phyloP scores from a whole-genome alignment of 2,888 invertebrate species.

The Dicranocentrus wangi region DNA sequence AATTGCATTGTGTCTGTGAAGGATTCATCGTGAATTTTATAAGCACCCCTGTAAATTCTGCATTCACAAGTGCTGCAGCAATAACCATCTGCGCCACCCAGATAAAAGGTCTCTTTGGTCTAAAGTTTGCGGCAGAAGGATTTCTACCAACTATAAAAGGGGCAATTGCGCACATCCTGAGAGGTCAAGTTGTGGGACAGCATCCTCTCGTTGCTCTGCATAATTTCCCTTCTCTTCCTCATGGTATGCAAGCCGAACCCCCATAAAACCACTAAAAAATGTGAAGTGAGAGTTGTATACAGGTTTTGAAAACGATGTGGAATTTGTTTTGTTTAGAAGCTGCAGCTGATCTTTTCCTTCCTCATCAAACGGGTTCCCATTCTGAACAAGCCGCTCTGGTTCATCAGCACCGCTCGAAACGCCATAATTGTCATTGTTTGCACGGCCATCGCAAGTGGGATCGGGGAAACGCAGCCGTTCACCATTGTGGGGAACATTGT shows the following conservation, averaged over 20 bases:
- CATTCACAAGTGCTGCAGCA: conserved; percentile 69
- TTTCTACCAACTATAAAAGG: conserved; percentile 70
- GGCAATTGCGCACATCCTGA: conserved; percentile 50
- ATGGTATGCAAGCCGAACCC: conserved; percentile 63
- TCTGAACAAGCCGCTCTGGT: conserved; percentile 81
- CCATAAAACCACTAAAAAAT: not conserved
- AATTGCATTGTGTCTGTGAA: no score
- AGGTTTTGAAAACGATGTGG: not conserved
- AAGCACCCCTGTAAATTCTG: conserved; percentile 69
- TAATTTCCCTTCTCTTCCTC: conserved; percentile 66
- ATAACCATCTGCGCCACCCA: conserved; percentile 71
- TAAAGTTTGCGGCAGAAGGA: conserved; percentile 72
- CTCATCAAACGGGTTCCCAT: conserved; percentile 67
- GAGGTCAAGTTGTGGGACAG: conserved; percentile 69
- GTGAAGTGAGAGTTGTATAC: not conserved
- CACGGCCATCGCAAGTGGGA: conserved; percentile 81
- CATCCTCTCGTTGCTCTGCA: conserved; percentile 69
- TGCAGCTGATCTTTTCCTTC: conserved; percentile 67
- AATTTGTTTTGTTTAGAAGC: conserved; percentile 66
- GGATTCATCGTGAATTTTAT: conserved; percentile 73
- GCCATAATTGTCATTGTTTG: conserved; percentile 84
- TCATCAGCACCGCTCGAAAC: conserved; percentile 84
- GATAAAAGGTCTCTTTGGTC: conserved; percentile 69
- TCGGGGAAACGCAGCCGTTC: conserved; percentile 77
- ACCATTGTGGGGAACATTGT: conserved; percentile 60